phyloP scores from a whole-genome alignment of 2,888 invertebrate species.

The Gari tellinella region DNA sequence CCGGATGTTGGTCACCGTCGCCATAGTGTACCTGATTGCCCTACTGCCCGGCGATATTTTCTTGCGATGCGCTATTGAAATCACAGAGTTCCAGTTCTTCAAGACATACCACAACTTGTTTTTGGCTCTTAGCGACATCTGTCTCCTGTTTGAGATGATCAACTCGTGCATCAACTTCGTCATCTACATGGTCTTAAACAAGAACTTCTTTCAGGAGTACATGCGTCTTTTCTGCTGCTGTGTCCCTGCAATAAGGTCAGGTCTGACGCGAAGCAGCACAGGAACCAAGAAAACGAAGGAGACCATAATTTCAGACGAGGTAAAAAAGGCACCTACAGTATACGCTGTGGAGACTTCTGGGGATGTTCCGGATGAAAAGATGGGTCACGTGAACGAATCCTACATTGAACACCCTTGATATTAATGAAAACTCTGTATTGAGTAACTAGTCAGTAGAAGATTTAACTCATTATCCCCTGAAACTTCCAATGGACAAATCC shows the following conservation, averaged over 20 bases:
- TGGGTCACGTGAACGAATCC: too few species aligned
- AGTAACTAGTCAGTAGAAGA: too few species aligned
- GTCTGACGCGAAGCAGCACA: too few species aligned
- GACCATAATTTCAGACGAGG: too few species aligned
- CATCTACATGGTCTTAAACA: constrained; percentile 61
- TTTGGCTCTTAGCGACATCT: constrained; percentile 52
- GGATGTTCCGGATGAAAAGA: too few species aligned
- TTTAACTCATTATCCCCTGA: too few species aligned
- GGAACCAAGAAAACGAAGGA: too few species aligned
- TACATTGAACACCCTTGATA: too few species aligned
- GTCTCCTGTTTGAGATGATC: constrained; percentile 56
- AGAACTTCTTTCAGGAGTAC: constrained; percentile 51
- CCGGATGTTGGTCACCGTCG: constrained; percentile 51
- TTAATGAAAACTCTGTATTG: too few species aligned
- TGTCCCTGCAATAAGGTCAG: background rate
- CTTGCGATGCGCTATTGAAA: constrained; percentile 23
- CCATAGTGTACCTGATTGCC: constrained; percentile 55
- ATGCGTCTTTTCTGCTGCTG: constrained; percentile 47
- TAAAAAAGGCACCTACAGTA: too few species aligned
- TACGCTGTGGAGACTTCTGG: too few species aligned
- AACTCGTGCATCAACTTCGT: constrained; percentile 65
- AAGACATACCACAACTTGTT: constrained; percentile 62
- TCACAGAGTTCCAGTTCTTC: constrained; percentile 51
- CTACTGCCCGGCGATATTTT: constrained; percentile 52
- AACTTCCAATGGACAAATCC: too few species aligned